phyloP scores from a whole-genome alignment of 2,888 invertebrate species.

The Anoplius nigerrimus region DNA sequence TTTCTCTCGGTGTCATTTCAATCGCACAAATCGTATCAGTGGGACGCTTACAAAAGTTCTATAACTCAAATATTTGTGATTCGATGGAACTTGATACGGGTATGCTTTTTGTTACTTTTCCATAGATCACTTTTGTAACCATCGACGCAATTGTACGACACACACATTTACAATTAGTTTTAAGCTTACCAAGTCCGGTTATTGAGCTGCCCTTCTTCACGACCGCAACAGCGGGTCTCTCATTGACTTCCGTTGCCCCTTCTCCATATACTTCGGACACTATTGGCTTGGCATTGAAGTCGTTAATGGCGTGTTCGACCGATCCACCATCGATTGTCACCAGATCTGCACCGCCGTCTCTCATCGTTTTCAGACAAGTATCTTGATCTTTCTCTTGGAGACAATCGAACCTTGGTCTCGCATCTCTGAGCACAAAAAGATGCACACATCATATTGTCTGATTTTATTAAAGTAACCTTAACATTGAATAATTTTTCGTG shows the following conservation, averaged over 20 bases:
- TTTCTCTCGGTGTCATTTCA: no score
- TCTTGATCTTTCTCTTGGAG: conserved; percentile 80
- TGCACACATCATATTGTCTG: neutral
- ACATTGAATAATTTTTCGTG: neutral
- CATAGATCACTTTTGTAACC: no score
- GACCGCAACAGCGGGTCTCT: conserved; percentile 79
- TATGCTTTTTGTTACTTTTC: no score
- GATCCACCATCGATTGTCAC: conserved; percentile 81
- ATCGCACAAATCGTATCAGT: no score
- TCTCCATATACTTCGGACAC: conserved; percentile 81
- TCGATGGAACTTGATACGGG: no score
- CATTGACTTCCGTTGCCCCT: conserved; percentile 77
- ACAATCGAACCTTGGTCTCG: conserved; percentile 88
- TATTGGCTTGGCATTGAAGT: conserved; percentile 80
- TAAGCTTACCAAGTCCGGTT: conserved; percentile 74
- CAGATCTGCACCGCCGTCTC: conserved; percentile 83
- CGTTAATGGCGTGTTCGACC: conserved; percentile 76
- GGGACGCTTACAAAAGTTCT: no score
- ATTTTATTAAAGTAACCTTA: no score
- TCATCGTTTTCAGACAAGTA: conserved; percentile 82
- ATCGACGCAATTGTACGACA: no score
- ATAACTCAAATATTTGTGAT: no score
- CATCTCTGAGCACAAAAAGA: conserved; percentile 76
- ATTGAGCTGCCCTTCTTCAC: conserved; percentile 79
- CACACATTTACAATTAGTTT: no score